Base-by-base conservation (phyloP, 1,140 invertebrate genomes). In the Thaumatotibia leucotreta region DNA sequence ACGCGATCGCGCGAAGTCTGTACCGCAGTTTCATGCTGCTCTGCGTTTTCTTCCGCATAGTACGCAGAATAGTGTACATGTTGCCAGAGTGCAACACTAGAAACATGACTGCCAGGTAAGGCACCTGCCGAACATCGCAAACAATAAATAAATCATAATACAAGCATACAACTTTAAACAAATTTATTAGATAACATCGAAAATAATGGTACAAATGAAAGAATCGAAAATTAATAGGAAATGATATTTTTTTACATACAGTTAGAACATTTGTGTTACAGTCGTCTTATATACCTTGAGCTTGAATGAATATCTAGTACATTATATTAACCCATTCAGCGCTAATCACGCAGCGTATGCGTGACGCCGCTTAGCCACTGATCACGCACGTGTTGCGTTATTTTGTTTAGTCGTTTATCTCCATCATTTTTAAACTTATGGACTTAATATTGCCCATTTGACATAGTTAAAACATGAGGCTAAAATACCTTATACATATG, bases 21-120 rank as follows among this genome's bases (percentile, higher is more conserved):
- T 92, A 92, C 33, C 86, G 80, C 29, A 91, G 79, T 73, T 90
- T 90, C 75, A 95, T 89, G 32, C 92, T 92, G 67, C 96, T 94
- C 63, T 93, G 93, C 45, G 97, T 92, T 92, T 99, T 99, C 86
- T 97, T 95, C 63, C 96, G 95, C 76, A 98, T 95, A 4, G 98
- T 96, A 91, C 95, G 93, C 32, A 94, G 84, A 72, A 91, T 82
- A 6, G 97, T 99, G 22, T 95, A 97, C 66, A 94, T 95, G 88
- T 99, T 99, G 65, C 97, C 98, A 68, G 96, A 86, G 89, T 97
- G 98, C 35, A 99, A 92, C 62, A 97, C 83, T 63, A 98, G 93
- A 84, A 98, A 98, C 83, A 98, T 94, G 23, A 93, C 86, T 79
- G 95, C 94, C 74, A 98, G 92, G 22, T 96, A 95, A 29, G 95